phyloP scores from a whole-genome alignment of 2,888 invertebrate species.

The Ormyrus labotus region DNA sequence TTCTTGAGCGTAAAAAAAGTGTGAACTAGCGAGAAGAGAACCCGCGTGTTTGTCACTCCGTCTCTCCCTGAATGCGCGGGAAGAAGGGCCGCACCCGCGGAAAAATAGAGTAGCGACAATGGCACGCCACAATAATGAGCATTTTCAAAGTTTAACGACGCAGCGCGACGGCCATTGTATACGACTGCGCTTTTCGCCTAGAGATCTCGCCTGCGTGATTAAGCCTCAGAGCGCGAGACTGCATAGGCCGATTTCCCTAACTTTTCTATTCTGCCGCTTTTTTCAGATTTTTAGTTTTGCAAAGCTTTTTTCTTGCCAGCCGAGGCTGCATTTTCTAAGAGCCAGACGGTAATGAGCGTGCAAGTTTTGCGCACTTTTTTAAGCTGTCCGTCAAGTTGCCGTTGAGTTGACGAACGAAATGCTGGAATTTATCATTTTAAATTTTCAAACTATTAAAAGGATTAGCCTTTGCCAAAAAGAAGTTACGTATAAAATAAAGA shows the following conservation, averaged over 20 bases:
- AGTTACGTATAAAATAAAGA: too few species aligned
- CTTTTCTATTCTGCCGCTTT: too few species aligned
- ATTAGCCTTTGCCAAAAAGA: too few species aligned
- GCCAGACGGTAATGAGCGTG: too few species aligned
- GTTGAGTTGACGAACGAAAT: too few species aligned
- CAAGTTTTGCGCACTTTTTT: too few species aligned
- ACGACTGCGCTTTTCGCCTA: conserved; percentile 6
- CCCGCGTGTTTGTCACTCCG: background rate
- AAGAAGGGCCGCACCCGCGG: conserved; percentile 32
- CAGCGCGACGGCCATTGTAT: conserved; percentile 59
- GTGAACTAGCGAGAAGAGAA: conserved; percentile 20
- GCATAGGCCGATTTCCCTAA: conserved; percentile 29
- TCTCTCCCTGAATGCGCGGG: conserved; percentile 3
- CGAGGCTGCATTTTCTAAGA: too few species aligned
- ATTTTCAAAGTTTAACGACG: conserved; percentile 65
- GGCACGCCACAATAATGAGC: conserved; percentile 59
- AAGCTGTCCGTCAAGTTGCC: too few species aligned
- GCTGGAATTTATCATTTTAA: too few species aligned
- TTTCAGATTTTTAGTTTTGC: too few species aligned
- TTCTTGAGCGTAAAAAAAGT: conserved; percentile 8
- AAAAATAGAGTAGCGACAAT: conserved; percentile 50
- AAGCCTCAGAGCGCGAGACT: background rate
- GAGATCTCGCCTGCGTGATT: conserved; percentile 1
- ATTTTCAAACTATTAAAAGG: too few species aligned
- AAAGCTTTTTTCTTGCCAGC: too few species aligned